Percentiles rank a stretch among this genome's conserved stretches.
These are phyloP conservation scores for Nyleta sp. DNA, from an alignment of 2,888 invertebrate genomes.

Conservation along the genomic window DNA sequence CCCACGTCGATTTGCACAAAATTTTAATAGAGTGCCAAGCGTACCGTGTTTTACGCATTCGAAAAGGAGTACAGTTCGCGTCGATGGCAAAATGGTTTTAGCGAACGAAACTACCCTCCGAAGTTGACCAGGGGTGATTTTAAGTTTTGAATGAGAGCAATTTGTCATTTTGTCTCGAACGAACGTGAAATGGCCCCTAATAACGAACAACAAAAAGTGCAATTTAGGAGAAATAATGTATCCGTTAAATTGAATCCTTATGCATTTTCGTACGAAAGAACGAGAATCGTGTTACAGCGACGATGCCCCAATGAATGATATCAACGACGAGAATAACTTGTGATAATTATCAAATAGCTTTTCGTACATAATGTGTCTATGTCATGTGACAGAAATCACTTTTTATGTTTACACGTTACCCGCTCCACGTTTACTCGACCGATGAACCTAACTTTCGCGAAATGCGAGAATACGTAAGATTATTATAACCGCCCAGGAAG, in stretches of 20 bases:
- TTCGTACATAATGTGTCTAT: conserved; percentile 9
- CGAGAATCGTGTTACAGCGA: conserved; percentile 1
- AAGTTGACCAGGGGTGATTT: conserved; percentile 63
- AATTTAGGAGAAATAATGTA: conserved; percentile 32
- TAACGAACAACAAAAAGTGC: conserved; percentile 46
- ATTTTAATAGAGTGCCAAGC: conserved; percentile 33
- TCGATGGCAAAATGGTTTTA: conserved; percentile 53
- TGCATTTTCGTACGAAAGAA: conserved; percentile 1
- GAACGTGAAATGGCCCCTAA: conserved; percentile 54
- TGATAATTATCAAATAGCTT: conserved; percentile 37
- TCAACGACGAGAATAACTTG: conserved; percentile 11
- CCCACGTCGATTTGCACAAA: conserved; percentile 41
- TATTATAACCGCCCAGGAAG: no score
- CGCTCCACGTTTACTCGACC: conserved; percentile 8
- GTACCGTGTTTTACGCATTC: conserved; percentile 41
- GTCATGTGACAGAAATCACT: conserved; percentile 11
- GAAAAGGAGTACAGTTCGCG: conserved; percentile 44
- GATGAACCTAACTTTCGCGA: conserved; percentile 50
- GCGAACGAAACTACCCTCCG: conserved; percentile 47
- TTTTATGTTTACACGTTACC: conserved; percentile 8
- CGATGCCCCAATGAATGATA: not conserved
- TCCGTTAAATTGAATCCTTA: conserved; percentile 19
- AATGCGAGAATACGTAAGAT: no score
- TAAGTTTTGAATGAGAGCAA: conserved; percentile 63
- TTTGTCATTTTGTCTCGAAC: conserved; percentile 52